Percentiles rank a stretch among this genome's conserved stretches.
Evolutionary conservation across 2,797 vertebrate species (phyloP).

Genomic region (Tinamus major): DNA sequence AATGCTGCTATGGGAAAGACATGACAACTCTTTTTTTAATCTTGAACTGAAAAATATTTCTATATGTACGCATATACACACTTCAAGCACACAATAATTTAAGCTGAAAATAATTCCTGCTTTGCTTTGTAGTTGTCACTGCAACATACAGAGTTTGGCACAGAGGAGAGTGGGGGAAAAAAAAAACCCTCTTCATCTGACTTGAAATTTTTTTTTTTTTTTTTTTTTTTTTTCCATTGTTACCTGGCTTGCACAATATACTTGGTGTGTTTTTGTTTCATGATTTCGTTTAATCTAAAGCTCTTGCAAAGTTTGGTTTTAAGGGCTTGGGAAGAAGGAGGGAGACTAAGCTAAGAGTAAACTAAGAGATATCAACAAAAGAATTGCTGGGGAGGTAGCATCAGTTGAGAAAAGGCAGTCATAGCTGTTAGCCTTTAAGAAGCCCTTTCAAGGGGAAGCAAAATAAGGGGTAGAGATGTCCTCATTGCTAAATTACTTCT

Average conservation of each 20-base stretch:
- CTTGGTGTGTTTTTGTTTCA: slow-evolving; percentile 11
- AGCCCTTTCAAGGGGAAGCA: slow-evolving; percentile 77
- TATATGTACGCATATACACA: background rate
- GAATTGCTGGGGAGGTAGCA: slow-evolving; percentile 56
- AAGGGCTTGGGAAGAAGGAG: slow-evolving; percentile 9
- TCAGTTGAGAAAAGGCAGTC: slow-evolving; percentile 47
- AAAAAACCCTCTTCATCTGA: background rate
- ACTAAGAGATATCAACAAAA: slow-evolving; percentile 65
- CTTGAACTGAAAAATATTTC: background rate
- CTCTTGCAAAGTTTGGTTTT: slow-evolving; percentile 64
- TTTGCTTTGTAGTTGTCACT: background rate
- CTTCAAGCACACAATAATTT: background rate
- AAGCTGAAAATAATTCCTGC: background rate
- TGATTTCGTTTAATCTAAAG: background rate
- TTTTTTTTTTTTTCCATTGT: background rate
- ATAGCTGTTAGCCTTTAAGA: slow-evolving; percentile 78
- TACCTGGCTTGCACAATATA: background rate
- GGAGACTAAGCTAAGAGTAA: slow-evolving; percentile 38
- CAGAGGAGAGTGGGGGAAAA: background rate
- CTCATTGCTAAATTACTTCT: slow-evolving; percentile 78
- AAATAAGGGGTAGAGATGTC: slow-evolving; percentile 77
- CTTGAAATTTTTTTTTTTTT: background rate
- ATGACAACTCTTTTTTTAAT: background rate
- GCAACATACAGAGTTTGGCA: background rate
- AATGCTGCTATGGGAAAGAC: slow-evolving; percentile 38